phyloP scores from a whole-genome alignment of 2,797 vertebrate genomes.

The Hoplostethus mediterraneus region DNA sequence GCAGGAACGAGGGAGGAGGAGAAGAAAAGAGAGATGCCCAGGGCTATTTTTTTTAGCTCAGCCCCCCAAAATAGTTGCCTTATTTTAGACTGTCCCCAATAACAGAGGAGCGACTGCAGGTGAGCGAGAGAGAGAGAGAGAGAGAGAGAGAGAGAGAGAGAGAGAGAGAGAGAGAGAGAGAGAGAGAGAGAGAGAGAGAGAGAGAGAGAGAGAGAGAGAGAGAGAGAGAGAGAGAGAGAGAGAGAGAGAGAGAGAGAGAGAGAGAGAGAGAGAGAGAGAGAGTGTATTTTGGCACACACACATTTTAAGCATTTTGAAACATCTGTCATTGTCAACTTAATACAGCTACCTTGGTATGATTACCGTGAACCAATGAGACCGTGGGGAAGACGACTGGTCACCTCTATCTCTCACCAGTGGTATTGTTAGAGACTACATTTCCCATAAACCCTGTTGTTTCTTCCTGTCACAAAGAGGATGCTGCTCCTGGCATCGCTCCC shows the following conservation, averaged over 20 bases:
- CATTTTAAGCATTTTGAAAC: too few relatives aligned
- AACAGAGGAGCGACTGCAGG: slow-evolving; percentile 58
- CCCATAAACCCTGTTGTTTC: too few relatives aligned
- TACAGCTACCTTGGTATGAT: too few relatives aligned
- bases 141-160: not conserved
- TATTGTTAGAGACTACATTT: too few relatives aligned
- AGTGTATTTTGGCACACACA: not conserved
- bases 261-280: not conserved
- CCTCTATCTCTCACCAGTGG: too few relatives aligned
- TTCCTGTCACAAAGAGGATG: too few relatives aligned
- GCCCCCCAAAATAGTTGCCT: slow-evolving; percentile 66
- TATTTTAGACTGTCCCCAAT: slow-evolving; percentile 71
- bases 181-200: slow-evolving; percentile 6
- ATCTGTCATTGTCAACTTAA: too few relatives aligned
- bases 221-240: not conserved
- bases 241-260: slow-evolving; percentile 6
- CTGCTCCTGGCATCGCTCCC: too few relatives aligned
- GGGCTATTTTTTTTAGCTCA: slow-evolving; percentile 60
- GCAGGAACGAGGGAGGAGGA: slow-evolving; percentile 34
- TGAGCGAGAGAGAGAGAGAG: slow-evolving; percentile 26
- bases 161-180: not conserved
- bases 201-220: not conserved
- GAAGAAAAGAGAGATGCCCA: slow-evolving; percentile 44
- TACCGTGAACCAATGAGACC: too few relatives aligned
- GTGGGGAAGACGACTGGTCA: too few relatives aligned